A percentile compares a stretch with the other conserved stretches of the same genome.
Evolutionary conservation across 2,797 vertebrate genomes (phyloP).

Genomic region (Lacerta bilineata): DNA sequence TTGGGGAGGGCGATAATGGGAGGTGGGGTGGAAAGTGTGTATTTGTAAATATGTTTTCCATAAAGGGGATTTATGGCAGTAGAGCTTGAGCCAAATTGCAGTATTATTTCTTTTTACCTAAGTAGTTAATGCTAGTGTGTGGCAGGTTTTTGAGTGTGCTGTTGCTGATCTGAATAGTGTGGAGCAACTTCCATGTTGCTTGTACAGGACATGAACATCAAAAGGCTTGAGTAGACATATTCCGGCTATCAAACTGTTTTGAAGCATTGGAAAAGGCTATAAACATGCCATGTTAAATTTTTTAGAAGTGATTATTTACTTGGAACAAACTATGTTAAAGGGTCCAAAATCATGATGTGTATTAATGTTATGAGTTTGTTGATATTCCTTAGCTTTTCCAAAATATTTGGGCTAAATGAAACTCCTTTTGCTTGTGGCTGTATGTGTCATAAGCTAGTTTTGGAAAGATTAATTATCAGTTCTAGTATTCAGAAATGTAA

Average conservation of each 20-base stretch:
- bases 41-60: conserved; percentile 40
- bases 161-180: conserved; percentile 28
- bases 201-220: conserved; percentile 24
- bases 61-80: conserved; percentile 50
- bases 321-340: conserved; percentile 22
- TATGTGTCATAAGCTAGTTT: conserved; percentile 6
- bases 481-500: background rate
- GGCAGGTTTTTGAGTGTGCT: background rate
- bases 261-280: background rate
- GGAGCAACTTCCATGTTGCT: background rate
- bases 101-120: conserved; percentile 34
- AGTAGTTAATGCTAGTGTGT: conserved; percentile 5
- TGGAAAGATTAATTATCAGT: conserved; percentile 10
- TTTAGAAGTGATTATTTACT: background rate
- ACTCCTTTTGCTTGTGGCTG: background rate
- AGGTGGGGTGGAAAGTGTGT: background rate
- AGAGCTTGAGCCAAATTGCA: conserved; percentile 37
- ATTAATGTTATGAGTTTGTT: conserved; percentile 22
- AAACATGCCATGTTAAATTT: conserved; percentile 12
- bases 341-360: conserved; percentile 10
- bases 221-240: background rate
- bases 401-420: background rate
- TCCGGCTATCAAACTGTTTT: conserved; percentile 25
- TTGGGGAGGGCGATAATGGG: conserved; percentile 17
- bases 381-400: background rate